These are phyloP conservation scores for Urocyon cinereoargenteus DNA, from an alignment of 2,797 vertebrate species.

Conservation along the genomic window DNA sequence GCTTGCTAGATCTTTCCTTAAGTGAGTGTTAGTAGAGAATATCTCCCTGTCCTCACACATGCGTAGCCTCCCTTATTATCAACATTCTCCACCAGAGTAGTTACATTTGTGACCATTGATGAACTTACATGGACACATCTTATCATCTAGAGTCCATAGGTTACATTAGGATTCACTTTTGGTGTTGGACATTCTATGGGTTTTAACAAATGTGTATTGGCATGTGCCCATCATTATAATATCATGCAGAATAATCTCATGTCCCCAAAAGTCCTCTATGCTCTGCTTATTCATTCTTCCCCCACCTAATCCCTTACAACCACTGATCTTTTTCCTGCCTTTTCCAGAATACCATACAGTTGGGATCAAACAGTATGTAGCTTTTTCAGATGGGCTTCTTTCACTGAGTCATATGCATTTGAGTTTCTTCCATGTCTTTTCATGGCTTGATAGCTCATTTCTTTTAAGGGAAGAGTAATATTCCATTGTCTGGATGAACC, in stretches of 20 bases:
- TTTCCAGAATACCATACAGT: not conserved
- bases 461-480: not conserved
- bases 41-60: not conserved
- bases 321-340: not conserved
- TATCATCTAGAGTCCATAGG: not conserved
- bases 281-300: not conserved
- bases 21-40: not conserved
- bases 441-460: not conserved
- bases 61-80: not conserved
- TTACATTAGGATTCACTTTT: not conserved
- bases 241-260: not conserved
- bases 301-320: not conserved
- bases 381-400: not conserved
- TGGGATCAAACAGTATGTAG: not conserved
- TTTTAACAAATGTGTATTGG: not conserved
- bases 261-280: not conserved
- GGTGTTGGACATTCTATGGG: not conserved
- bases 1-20: not conserved
- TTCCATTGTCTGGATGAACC: not conserved
- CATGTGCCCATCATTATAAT: not conserved
- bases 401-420: not conserved
- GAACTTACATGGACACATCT: not conserved
- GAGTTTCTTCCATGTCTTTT: not conserved
- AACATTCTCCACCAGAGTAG: not conserved
- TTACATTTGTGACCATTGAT: not conserved